A percentile compares a stretch with the other conserved stretches of the same genome.
phyloP scores from a whole-genome alignment of 1,140 invertebrate species.

The Calliphora vicina region DNA sequence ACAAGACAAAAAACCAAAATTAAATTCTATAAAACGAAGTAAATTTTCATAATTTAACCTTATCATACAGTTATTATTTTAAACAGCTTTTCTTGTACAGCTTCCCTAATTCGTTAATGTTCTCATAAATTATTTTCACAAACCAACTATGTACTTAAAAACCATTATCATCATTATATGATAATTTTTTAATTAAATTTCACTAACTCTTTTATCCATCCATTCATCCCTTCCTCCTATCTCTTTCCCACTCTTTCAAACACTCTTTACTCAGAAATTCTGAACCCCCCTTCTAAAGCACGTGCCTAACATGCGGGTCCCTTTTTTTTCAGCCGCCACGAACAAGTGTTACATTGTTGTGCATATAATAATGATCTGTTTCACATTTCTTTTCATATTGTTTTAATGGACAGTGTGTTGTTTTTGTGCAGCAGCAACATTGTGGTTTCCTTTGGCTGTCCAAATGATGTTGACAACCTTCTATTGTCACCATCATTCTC shows the following conservation, averaged over 20 bases:
- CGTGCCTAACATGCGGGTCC: conserved; percentile 58
- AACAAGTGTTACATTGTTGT: neutral
- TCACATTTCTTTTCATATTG: neutral
- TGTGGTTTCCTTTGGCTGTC: conserved; percentile 51
- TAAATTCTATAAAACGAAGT: no score
- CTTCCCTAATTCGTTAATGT: no score
- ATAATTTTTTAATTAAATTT: neutral
- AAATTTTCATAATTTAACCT: no score
- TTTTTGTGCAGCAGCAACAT: conserved; percentile 35
- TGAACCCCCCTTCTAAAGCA: conserved; percentile 43
- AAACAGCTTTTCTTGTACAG: no score
- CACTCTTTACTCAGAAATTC: neutral
- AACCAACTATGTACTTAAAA: no score
- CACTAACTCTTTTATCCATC: neutral
- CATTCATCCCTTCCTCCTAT: neutral
- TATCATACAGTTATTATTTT: no score
- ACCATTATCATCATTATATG: neutral
- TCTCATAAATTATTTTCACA: no score
- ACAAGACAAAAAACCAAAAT: no score
- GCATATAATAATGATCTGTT: neutral
- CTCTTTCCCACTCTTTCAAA: neutral
- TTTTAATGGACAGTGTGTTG: neutral
- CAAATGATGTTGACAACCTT: conserved; percentile 13
- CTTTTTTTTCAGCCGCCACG: neutral
- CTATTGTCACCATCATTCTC: neutral